Base-by-base conservation (phyloP, 2,888 invertebrate species). In the Epicampocera succincta region DNA sequence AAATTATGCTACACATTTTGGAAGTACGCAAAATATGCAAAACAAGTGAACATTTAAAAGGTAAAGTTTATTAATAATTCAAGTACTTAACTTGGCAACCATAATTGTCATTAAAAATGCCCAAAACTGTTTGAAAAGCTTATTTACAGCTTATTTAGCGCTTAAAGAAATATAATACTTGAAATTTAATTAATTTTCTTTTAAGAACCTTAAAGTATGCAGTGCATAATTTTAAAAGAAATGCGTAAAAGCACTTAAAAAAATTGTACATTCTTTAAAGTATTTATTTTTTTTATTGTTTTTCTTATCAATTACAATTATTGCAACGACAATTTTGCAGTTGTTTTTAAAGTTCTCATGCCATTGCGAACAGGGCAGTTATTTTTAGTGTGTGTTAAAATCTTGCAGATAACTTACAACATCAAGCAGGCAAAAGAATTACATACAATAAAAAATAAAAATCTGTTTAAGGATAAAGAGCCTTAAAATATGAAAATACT, bases 71-170 rank as follows among this genome's bases (percentile, higher is more conserved):
- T 68, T 21, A 68, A 68, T 68, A 61, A 75, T 75, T 66, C 33
- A 76, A 61, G 38, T 46, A 54, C 40, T 61, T 63, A 69, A 76
- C 69, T 61, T 54, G 40, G 33, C 60, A 29, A 40, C 15, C 69
- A 52, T 69, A 76, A 69, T 69, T 69, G 76, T 29, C 61, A 63
- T 69, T 76, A 54, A 76, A 76, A 46, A 69, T 76, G 76, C 76
- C 69, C 69, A 69, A 69, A 52, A 52, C 44, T 61, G 38, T 40
- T 69, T 52, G 25, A 68, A 29, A 12, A 40, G 58, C 65, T 48
- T 25, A 21, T 17, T 33, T 8, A 3, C 3, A 9, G 33, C 33
- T 33, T 33, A 33, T 33, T 33, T 8, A 33, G 9, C 8, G 5
- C 33, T 33, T 33, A 9, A 9, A 33, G 9, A 33, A 33, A 9